These are phyloP conservation scores for Thereva unica DNA, from an alignment of 2,888 invertebrate genomes.

Conservation along the genomic window DNA sequence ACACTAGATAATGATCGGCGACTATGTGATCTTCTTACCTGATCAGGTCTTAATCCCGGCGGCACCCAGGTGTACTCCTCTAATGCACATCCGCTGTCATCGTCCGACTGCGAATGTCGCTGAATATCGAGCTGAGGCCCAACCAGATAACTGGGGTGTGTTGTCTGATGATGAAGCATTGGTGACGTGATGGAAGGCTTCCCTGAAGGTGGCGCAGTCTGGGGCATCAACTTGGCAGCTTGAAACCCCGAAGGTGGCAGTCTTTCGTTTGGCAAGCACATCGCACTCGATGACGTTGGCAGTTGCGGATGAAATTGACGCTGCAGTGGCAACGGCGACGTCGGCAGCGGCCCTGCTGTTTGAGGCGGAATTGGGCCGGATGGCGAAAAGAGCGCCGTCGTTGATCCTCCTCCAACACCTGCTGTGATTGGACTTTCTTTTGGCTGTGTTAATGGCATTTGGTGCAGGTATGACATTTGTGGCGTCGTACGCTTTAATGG, in stretches of 20 bases:
- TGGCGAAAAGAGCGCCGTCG: constrained; percentile 49
- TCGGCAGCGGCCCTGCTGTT: constrained; percentile 48
- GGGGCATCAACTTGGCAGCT: constrained; percentile 40
- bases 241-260: constrained; percentile 43
- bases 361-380: constrained; percentile 39
- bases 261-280: constrained; percentile 39
- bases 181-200: constrained; percentile 52
- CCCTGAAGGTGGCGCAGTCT: constrained; percentile 27
- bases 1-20: too few species aligned
- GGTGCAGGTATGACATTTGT: constrained; percentile 43
- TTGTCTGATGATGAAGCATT: constrained; percentile 51
- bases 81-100: constrained; percentile 97
- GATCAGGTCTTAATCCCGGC: constrained; percentile 92
- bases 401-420: constrained; percentile 44
- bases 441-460: constrained; percentile 42
- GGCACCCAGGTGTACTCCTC: constrained; percentile 99
- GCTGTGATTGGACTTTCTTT: constrained; percentile 35
- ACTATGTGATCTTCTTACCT: constrained; percentile 65
- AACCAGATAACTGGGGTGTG: constrained; percentile 54
- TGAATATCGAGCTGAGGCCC: constrained; percentile 69
- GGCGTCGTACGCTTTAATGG: constrained; percentile 43
- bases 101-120: constrained; percentile 90
- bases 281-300: constrained; percentile 36
- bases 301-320: constrained; percentile 48
- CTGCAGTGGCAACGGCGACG: constrained; percentile 55